Percentiles rank a stretch among this genome's conserved stretches.
These are phyloP conservation scores for Nerophis lumbriciformis DNA, from an alignment of 2,113 vertebrate genomes.

Conservation along the genomic window DNA sequence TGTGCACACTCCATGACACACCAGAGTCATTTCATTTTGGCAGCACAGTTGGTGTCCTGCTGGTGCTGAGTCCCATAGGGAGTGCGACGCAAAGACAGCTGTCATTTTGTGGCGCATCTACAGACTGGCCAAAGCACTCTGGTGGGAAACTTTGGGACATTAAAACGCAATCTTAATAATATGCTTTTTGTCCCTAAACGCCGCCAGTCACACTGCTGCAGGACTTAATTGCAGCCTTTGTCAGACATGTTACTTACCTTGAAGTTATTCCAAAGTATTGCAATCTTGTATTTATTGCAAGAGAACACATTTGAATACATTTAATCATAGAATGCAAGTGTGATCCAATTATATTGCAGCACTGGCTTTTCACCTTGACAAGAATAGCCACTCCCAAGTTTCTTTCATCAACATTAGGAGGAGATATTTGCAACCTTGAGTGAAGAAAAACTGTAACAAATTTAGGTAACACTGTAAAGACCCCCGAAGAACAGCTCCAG, in stretches of 20 bases:
- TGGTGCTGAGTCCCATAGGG: constrained; percentile 50
- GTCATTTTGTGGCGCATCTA: constrained; percentile 30
- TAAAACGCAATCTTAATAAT: neutral
- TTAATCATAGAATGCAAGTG: neutral
- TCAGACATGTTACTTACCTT: no score
- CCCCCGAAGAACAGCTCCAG: no score
- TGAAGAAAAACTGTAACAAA: no score
- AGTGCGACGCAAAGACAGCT: constrained; percentile 46
- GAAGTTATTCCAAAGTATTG: no score
- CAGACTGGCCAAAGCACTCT: constrained; percentile 17
- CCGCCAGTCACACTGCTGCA: no score
- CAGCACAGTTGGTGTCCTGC: constrained; percentile 52
- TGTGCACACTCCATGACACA: constrained; percentile 59
- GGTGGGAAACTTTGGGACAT: neutral
- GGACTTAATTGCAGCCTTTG: neutral
- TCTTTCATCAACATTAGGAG: no score
- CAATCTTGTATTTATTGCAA: no score
- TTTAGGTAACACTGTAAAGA: no score
- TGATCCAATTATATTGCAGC: constrained; percentile 7
- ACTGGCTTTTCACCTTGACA: neutral
- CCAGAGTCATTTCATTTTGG: constrained; percentile 57
- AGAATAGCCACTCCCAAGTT: neutral
- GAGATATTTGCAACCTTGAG: no score
- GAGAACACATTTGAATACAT: no score
- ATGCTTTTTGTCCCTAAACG: neutral